Percentiles rank a stretch among this genome's conserved stretches.
phyloP scores from a whole-genome alignment of 2,888 invertebrate species.

The Hyalella azteca region DNA sequence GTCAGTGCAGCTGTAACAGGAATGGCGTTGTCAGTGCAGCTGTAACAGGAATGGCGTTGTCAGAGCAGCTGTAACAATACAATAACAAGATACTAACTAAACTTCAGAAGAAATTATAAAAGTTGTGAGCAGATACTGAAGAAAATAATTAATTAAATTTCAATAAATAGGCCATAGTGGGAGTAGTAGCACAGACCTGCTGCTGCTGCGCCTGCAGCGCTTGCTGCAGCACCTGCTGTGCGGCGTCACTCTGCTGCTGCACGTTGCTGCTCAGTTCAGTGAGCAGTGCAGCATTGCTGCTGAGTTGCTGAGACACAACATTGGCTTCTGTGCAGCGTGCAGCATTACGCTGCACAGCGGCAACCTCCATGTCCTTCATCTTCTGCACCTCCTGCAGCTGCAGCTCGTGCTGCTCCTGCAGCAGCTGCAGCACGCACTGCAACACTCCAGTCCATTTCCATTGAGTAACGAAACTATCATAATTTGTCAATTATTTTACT shows the following conservation, averaged over 20 bases:
- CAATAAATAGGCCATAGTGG: too few species aligned
- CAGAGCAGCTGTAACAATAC: too few species aligned
- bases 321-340: neutral
- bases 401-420: conserved; percentile 7
- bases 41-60: too few species aligned
- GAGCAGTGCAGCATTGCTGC: neutral
- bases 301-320: neutral
- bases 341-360: neutral
- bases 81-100: too few species aligned
- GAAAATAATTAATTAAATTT: too few species aligned
- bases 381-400: conserved; percentile 2
- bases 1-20: too few species aligned
- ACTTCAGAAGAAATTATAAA: too few species aligned
- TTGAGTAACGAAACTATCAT: too few species aligned
- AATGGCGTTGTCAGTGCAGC: too few species aligned
- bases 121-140: too few species aligned
- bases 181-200: neutral
- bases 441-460: too few species aligned
- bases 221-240: conserved; percentile 4
- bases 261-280: neutral
- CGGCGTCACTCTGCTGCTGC: conserved; percentile 29
- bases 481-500: too few species aligned
- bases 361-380: conserved; percentile 4
- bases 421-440: neutral
- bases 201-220: conserved; percentile 17